Evolutionary conservation across 2,797 vertebrate species (phyloP).

Genomic region (Pseudochirops cupreus): DNA sequence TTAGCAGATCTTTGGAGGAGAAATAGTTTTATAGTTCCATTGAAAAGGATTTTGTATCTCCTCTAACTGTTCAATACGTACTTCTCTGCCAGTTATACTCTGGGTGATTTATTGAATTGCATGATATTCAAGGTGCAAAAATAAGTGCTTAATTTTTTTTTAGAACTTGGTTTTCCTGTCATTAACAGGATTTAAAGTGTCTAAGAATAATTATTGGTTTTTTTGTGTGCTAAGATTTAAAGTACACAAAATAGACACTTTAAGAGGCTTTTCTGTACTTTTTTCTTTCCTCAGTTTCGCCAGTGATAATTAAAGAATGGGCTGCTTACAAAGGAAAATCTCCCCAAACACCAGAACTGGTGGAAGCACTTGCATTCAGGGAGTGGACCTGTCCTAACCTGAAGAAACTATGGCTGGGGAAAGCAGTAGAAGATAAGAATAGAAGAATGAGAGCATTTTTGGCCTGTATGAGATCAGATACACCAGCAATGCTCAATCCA

Average conservation of each 20-base stretch:
- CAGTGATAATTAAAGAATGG: conserved; percentile 97
- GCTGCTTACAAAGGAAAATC: conserved; percentile 97
- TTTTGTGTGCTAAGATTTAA: conserved; percentile 21
- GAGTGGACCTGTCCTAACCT: conserved; percentile 98
- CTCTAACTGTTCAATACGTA: not conserved
- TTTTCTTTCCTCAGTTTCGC: conserved; percentile 87
- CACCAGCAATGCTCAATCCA: conserved; percentile 96
- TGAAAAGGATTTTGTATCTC: conserved; percentile 36
- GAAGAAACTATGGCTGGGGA: conserved; percentile 96
- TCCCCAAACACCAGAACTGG: conserved; percentile 96
- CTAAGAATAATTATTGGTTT: conserved; percentile 15
- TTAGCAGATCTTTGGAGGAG: conserved; percentile 17
- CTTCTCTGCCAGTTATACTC: not conserved
- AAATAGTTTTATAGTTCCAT: conserved; percentile 50
- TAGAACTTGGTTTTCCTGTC: not conserved
- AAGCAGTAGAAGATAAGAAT: conserved; percentile 97
- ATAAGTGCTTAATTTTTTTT: not conserved
- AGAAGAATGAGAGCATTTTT: conserved; percentile 96
- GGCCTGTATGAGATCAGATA: conserved; percentile 97
- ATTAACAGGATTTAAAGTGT: not conserved
- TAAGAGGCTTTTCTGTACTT: conserved; percentile 56
- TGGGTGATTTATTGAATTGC: not conserved
- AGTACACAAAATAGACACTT: not conserved
- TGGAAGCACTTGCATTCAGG: conserved; percentile 95
- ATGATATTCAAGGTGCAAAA: not conserved